Conservation (phyloP, 2,888 invertebrate genomes). For the Tenthredo mesomela region DNA sequence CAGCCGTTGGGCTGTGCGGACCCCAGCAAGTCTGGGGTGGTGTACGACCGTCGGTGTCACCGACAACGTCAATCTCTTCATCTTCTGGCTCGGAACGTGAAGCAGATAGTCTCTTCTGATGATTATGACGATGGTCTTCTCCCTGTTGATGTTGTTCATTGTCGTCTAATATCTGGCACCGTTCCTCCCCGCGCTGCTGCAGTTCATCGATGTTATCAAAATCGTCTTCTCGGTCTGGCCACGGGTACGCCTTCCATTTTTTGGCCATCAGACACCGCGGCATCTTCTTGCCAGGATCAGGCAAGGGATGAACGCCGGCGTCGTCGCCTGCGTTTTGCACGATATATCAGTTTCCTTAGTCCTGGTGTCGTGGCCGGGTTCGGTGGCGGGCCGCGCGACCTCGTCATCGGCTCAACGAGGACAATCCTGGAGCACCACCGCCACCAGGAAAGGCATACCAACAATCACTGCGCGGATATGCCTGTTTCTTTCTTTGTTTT, state of each 20-base stretch:
- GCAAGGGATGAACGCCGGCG: conserved; percentile 77
- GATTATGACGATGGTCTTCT: conserved; percentile 38
- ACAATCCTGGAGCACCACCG: conserved; percentile 65
- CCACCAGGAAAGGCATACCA: conserved; percentile 63
- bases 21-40: conserved; percentile 83
- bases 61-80: conserved; percentile 94
- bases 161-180: conserved; percentile 67
- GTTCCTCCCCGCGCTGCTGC: conserved; percentile 65
- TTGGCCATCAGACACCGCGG: conserved; percentile 98
- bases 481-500: conserved; percentile 3
- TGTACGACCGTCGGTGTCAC: conserved; percentile 80
- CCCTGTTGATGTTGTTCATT: conserved; percentile 57
- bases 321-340: conserved; percentile 61
- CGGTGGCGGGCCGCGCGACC: conserved; percentile 64
- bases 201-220: conserved; percentile 61
- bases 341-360: conserved; percentile 65
- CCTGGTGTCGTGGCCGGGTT: conserved; percentile 64
- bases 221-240: conserved; percentile 83
- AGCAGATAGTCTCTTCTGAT: conserved; percentile 53
- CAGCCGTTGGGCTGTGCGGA: conserved; percentile 87
- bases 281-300: conserved; percentile 86
- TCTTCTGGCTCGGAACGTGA: conserved; percentile 71
- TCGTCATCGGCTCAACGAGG: conserved; percentile 72
- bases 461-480: conserved; percentile 39
- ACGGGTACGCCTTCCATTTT: conserved; percentile 94